Evolutionary conservation across 1,140 invertebrate genomes (phyloP), one percentile per base, ranked within the genome.

Genomic region (Rhagoletis zephyria): DNA sequence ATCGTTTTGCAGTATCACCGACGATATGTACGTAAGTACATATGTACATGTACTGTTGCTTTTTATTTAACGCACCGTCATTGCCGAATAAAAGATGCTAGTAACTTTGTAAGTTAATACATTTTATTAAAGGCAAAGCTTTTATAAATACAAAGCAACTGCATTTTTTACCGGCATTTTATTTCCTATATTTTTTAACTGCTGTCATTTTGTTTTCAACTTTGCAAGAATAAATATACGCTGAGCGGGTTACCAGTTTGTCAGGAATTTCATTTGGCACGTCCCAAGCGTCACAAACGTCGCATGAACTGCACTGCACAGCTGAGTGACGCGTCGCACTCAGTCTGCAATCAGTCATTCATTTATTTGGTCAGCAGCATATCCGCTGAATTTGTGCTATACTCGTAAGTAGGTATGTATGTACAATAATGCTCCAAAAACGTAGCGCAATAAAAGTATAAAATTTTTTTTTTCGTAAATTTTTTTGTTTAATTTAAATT

Each of bases 251-350:
- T 77, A 77, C 4, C 16, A 51, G 16, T 51, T 51, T 77, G 70
- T 77, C 45, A 45, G 70, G 45, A 77, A 77, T 77, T 77, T 77
- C 70, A 48, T 42, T 77, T 77, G 70, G 70, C 70, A 77, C 70
- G 70, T 77, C 40, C 70, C 40, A 77, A 77, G n/a, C 45, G 16
- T 7, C 30, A 60, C 10, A 67, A 10, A 67, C 65, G 7, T 30
- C 19, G 42, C 14, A 67, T 19, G 30, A 10, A 42, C 30, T 0
- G 30, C 30, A 30, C 30, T 30, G 30, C 59, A 60, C 59, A 60
- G 12, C 6, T 60, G 59, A 7, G 12, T 60, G 59, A 60, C 12
- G 59, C 12, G 12, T 7, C 12, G 59, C 12, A 64, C 63, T 64
- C 63, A 70, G 65, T 51, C 45, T 48, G 45, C 70, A 77, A 77